Evolutionary conservation across 2,888 invertebrate genomes (phyloP).

Genomic region (Pyrochroa serraticornis): DNA sequence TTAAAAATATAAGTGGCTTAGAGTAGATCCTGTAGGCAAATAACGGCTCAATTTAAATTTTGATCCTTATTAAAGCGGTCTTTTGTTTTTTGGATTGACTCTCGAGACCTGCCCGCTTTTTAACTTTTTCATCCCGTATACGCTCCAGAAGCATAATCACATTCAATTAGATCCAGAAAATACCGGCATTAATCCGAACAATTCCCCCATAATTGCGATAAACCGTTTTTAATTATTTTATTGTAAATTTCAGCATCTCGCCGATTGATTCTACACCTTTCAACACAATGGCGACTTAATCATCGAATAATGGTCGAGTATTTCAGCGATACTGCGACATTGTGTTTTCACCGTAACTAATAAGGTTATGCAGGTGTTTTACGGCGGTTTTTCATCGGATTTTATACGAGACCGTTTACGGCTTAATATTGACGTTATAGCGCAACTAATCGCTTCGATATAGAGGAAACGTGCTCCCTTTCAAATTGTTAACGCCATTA

Average conservation of each 20-base stretch:
- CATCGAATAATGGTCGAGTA: constrained; percentile 15
- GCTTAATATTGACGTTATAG: constrained; percentile 30
- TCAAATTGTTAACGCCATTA: constrained; percentile 31
- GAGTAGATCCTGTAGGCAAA: constrained; percentile 55
- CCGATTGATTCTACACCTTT: constrained; percentile 9
- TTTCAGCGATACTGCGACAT: constrained; percentile 28
- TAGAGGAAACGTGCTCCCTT: constrained; percentile 33
- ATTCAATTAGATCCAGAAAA: neutral
- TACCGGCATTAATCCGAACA: too few relatives aligned
- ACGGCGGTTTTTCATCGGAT: constrained; percentile 25
- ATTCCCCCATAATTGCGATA: too few relatives aligned
- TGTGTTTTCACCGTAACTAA: constrained; percentile 31
- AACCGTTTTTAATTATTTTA: too few relatives aligned
- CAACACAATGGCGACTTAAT: constrained; percentile 22
- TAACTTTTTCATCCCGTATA: constrained; percentile 14
- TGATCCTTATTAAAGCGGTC: constrained; percentile 57
- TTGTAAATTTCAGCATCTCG: too few relatives aligned
- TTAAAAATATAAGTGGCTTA: constrained; percentile 58
- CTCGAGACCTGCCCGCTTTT: constrained; percentile 46
- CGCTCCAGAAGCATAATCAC: neutral
- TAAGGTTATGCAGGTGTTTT: constrained; percentile 33
- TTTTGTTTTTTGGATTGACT: constrained; percentile 55
- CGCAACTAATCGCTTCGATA: constrained; percentile 33
- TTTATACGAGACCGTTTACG: constrained; percentile 27
- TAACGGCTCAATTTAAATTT: constrained; percentile 57